Base-by-base conservation (phyloP, 2,888 invertebrate species). In the Zhuqinia jingwanae region DNA sequence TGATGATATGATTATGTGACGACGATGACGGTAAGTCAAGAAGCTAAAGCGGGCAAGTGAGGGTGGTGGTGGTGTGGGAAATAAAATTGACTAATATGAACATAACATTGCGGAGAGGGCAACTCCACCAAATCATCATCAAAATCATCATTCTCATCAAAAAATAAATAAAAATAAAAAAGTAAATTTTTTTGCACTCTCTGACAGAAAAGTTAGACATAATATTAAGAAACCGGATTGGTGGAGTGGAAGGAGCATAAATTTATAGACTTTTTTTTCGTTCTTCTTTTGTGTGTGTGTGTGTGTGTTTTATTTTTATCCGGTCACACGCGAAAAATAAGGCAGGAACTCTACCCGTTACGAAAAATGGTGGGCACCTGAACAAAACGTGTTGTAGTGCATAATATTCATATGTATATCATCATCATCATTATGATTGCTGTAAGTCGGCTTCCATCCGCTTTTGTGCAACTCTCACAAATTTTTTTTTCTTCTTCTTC, bases 301-400 rank as follows among this genome's bases (percentile, higher is more conserved):
- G n/a, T 76, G 22, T 56, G 13, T 73, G 10, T n/a, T 73, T 22
- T 25, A 15, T 58, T 77, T 87, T 88, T 88, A 90, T 90, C 90
- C 90, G 90, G 90, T 90, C 90, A 89, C 89, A 89, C 89, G 89
- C 89, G 89, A 89, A 89, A 89, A 88, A 88, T 82, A 30, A 56
- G 45, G 20, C 84, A 85, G 84, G 84, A 85, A 78, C 77, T 85
- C 68, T 47, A 68, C 68, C 84, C 84, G 84, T 85, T 85, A 85
- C 77, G 53, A 84, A 77, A 80, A 75, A 77, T 73, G 50, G 73
- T 42, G 20, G 68, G 45, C 68, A 68, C n/a, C 60, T 11, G 25
- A 70, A 47, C 63, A 36, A 45, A 63, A 63, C 13, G 10, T 20
- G 30, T 63, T 20, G 15, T 27, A 30, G 60, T 60, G 22, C 22